Evolutionary conservation across 2,113 vertebrate species (phyloP), one percentile per base, ranked within the genome.

Genomic region (Myanophis thanlyinensis): DNA sequence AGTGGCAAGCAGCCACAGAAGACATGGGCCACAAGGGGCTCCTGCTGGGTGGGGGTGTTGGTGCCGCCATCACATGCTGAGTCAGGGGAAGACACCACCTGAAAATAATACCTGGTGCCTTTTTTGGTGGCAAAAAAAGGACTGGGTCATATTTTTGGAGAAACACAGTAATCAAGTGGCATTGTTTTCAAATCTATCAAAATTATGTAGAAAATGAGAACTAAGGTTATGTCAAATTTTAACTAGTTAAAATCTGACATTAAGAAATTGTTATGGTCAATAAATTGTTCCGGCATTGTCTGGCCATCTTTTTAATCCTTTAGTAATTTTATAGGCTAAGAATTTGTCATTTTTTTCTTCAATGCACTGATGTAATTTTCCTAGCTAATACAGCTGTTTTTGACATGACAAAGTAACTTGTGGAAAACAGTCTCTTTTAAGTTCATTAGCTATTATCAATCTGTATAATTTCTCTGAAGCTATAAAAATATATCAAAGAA

Each of bases 361-460:
- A 92, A 89, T 89, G 40, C 1, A 94, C 11, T 86, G 51, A 93
- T 67, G 48, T 84, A 80, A 88, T 91, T 92, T 94, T 94, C 94
- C 92, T 46, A 92, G 93, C 91, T 95, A 88, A 95, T 93, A 92
- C 62, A 94, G 27, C 51, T 94, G 22, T 52, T 54, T 94, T 51
- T 89, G 67, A 94, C 87, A 22, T 13, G 93, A 80, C 46, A 86
- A 47, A 92, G 47, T 92, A 94, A 93, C 87, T 54, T 92, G 27
- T 91, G 91, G 90, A 94, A 93, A 93, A 91, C 73, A 53, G 86
- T 93, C 85, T 67, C 87, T 84, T 93, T 35, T n/a, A n/a, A 73
- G 95, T 95, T 96, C 89, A 94, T 95, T 96, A 95, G 59, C 90
- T 54, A 91, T 96, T 96, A 96, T 96, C 95, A 96, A 96, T 96